Evolutionary conservation across 2,888 invertebrate species (phyloP).

Genomic region (Dasypolia templi): DNA sequence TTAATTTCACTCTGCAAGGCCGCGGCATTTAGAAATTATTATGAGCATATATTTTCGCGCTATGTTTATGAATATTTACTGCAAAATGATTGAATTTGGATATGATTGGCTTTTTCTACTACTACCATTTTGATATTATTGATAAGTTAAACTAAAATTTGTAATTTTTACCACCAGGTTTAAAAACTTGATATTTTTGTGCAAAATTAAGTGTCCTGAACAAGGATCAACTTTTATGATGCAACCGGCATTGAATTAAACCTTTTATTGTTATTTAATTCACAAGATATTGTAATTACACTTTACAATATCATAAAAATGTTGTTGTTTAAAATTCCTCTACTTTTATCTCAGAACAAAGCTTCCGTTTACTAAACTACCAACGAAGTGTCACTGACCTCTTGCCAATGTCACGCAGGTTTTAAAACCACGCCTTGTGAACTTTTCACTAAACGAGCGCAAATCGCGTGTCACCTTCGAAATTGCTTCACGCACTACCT

Average conservation of each 20-base stretch:
- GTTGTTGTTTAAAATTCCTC: not conserved
- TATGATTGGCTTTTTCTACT: not conserved
- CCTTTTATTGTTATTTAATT: not conserved
- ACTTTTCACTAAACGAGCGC: conserved; percentile 58
- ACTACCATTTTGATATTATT: not conserved
- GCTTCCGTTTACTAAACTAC: conserved; percentile 39
- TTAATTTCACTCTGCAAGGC: conserved; percentile 33
- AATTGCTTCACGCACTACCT: conserved; percentile 45
- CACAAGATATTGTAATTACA: not conserved
- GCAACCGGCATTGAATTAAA: not conserved
- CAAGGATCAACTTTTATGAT: not conserved
- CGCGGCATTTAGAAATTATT: conserved; percentile 27
- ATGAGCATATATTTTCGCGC: conserved; percentile 14
- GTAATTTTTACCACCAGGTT: not conserved
- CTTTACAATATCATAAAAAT: not conserved
- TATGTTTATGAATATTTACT: not conserved
- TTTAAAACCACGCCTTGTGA: conserved; percentile 62
- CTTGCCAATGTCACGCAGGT: conserved; percentile 63
- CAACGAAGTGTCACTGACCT: conserved; percentile 59
- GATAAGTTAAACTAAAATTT: not conserved
- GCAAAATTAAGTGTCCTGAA: not conserved
- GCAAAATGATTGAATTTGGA: conserved; percentile 6
- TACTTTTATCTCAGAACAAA: conserved; percentile 24
- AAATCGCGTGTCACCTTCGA: conserved; percentile 52
- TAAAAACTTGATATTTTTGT: not conserved